A percentile compares a stretch with the other conserved stretches of the same genome.
phyloP scores from a whole-genome alignment of 2,888 invertebrate species.

The Oeneis ivallda region DNA sequence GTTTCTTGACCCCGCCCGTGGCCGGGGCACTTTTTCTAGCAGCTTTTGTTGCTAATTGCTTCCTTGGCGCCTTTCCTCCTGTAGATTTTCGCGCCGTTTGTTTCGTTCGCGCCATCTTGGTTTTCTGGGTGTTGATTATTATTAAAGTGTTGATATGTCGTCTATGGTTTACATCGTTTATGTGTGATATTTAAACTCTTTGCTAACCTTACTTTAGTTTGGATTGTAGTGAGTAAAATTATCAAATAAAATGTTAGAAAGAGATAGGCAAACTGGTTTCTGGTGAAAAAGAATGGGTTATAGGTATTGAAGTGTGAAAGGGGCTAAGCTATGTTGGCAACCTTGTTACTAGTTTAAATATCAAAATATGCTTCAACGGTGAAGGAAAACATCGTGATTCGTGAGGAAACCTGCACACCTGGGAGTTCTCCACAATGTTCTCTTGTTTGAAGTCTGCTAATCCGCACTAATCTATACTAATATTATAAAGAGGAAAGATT shows the following conservation, averaged over 20 bases:
- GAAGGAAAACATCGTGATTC: too few species aligned
- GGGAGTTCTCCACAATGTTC: too few species aligned
- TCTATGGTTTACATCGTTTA: not conserved
- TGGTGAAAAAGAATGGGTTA: not conserved
- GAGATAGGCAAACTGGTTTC: not conserved
- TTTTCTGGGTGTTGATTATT: constrained; percentile 62
- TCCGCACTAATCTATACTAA: too few species aligned
- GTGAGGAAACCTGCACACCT: too few species aligned
- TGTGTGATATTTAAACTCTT: not conserved
- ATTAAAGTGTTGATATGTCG: not conserved
- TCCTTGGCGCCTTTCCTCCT: constrained; percentile 87
- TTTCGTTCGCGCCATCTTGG: constrained; percentile 77
- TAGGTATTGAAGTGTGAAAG: not conserved
- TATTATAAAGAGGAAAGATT: too few species aligned
- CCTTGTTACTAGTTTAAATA: not conserved
- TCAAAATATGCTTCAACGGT: too few species aligned
- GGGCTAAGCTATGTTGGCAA: not conserved
- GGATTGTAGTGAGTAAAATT: not conserved
- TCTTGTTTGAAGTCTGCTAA: too few species aligned
- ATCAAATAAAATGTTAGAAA: not conserved
- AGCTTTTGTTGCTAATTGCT: constrained; percentile 87
- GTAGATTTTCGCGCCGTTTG: constrained; percentile 84
- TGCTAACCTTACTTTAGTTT: not conserved
- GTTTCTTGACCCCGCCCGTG: constrained; percentile 87
- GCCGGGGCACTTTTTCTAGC: constrained; percentile 87